Conservation (phyloP, 2,797 vertebrate species). For the Hafferia zeledoni region DNA sequence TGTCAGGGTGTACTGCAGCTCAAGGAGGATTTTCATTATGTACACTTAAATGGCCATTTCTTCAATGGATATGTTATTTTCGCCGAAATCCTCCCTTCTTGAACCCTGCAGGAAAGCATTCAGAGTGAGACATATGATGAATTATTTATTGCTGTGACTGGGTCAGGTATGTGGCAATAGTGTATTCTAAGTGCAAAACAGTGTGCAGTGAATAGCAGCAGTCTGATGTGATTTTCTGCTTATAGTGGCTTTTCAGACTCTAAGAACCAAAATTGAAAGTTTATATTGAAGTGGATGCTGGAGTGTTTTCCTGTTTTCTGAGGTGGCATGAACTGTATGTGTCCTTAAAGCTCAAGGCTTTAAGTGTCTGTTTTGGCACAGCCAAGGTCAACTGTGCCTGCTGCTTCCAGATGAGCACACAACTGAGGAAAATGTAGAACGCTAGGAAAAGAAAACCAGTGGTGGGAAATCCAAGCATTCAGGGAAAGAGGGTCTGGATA, state of each 20-base stretch:
- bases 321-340: background rate
- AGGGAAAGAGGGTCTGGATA: background rate
- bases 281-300: background rate
- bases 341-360: background rate
- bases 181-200: background rate
- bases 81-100: background rate
- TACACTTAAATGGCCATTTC: background rate
- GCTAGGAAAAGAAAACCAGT: background rate
- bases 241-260: background rate
- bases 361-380: background rate
- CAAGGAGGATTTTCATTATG: background rate
- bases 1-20: background rate
- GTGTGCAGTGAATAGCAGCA: background rate
- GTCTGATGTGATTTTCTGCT: slow-evolving; percentile 9
- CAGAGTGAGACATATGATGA: background rate
- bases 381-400: background rate
- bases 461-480: background rate
- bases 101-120: background rate
- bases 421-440: background rate
- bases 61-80: background rate
- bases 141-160: slow-evolving; percentile 18
- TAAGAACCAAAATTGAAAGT: background rate
- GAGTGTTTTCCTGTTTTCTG: background rate
- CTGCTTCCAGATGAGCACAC: rapidly evolving
- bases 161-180: background rate